A percentile compares a stretch with the other conserved stretches of the same genome.
Evolutionary conservation across 2,888 invertebrate species (phyloP).

Genomic region (Exocentrus adspersus): DNA sequence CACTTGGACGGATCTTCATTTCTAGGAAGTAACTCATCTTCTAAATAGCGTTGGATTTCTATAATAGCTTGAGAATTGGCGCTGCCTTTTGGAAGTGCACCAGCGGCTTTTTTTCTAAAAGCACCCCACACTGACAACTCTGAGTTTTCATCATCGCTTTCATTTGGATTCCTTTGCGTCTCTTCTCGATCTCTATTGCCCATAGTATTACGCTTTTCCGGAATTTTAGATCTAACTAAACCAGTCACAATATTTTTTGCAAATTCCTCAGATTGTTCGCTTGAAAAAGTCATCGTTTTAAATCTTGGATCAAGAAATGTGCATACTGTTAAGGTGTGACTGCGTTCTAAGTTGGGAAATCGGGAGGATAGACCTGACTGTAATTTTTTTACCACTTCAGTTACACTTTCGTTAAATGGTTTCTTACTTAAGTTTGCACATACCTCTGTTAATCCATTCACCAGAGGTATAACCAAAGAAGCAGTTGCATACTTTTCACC

Average conservation of each 20-base stretch:
- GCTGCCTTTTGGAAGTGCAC: not conserved
- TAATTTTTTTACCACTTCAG: not conserved
- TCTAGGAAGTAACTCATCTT: not conserved
- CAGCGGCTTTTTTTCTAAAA: not conserved
- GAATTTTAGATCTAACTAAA: not conserved
- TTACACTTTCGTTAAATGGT: not conserved
- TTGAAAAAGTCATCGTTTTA: conserved; percentile 19
- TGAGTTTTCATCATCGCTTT: conserved; percentile 14
- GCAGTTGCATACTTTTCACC: conserved; percentile 35
- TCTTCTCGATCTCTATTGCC: not conserved
- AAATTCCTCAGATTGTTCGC: not conserved
- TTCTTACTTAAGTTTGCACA: not conserved
- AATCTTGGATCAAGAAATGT: conserved; percentile 24
- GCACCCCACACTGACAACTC: conserved; percentile 7
- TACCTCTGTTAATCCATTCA: conserved; percentile 19
- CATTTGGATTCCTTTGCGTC: not conserved
- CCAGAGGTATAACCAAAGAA: conserved; percentile 21
- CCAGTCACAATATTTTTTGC: not conserved
- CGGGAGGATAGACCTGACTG: not conserved
- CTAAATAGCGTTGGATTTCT: conserved; percentile 28
- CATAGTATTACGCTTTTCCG: not conserved
- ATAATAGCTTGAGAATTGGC: conserved; percentile 26
- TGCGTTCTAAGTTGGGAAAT: conserved; percentile 16
- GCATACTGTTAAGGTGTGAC: conserved; percentile 22
- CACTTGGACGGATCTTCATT: conserved; percentile 25